Base-by-base conservation (phyloP, 2,113 vertebrate genomes). In the Lepisosteus oculatus region DNA sequence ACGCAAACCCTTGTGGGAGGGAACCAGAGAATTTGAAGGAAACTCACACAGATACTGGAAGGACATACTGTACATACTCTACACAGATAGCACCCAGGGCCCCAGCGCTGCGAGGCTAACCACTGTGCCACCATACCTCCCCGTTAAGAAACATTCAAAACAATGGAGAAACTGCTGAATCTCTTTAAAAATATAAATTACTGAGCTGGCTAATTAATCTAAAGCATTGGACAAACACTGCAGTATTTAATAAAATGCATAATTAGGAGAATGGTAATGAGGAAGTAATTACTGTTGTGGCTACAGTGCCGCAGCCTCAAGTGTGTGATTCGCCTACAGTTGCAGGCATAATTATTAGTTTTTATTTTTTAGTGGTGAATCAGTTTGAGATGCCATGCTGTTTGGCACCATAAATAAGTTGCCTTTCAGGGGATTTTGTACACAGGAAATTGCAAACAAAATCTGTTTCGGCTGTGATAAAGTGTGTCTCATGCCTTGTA, bases 241-340 rank as follows among this genome's bases (percentile, higher is more conserved):
- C 11, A 59, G 56, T 59, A 59, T 59, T 59, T 59, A 59, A 12
- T 59, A 59, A 59, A 59, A 59, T 59, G 56, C 56, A 59, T 59
- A 59, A 59, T 59, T 59, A 59, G 56, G 56, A 6, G 14, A 59
- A 59, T 59, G 56, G 7, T 59, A 59, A 59, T 13, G 56, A 59
- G 14, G 56, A 59, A 59, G 11, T 59, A 59, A 59, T 59, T 59
- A 59, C 56, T 59, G 56, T 59, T 59, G 56, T 59, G 56, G 3
- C 56, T 59, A 59, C 56, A 59, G 56, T 1, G 3, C 11, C 14
- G 56, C 56, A 59, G 56, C 56, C 56, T n/a, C 56, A 12, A 14
- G 56, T 59, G 56, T 59, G 56, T n/a, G 3, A n/a, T 59, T 59
- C 12, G 56, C 56, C 11, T n/a, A 59, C 56, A 59, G 56, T 59